Percentiles rank a stretch among this genome's conserved stretches.
These are phyloP conservation scores for Trichechus manatus DNA, from an alignment of 2,113 vertebrate genomes.

Conservation along the genomic window DNA sequence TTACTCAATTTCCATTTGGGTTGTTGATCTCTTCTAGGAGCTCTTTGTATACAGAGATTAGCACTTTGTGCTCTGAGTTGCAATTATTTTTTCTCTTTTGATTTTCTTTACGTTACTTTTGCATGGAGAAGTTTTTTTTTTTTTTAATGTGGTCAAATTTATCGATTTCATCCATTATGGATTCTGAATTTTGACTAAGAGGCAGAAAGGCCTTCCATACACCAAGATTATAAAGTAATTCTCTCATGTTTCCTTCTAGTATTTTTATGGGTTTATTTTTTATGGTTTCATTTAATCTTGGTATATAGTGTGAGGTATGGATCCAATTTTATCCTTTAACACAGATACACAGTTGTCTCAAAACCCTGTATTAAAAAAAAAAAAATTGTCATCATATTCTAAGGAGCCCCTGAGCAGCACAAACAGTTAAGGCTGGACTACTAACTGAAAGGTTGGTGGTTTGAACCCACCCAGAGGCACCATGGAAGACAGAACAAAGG, in stretches of 20 bases:
- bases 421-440: neutral
- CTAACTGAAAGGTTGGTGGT: neutral
- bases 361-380: neutral
- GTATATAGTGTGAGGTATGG: neutral
- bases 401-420: neutral
- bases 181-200: constrained; percentile 55
- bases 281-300: neutral
- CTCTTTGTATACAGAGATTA: constrained; percentile 65
- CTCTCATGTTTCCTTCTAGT: constrained; percentile 33
- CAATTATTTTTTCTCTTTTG: constrained; percentile 14
- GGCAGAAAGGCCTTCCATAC: neutral
- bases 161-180: constrained; percentile 43
- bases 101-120: constrained; percentile 34
- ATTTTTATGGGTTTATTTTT: constrained; percentile 26
- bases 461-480: neutral
- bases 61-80: neutral
- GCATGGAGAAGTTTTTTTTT: neutral
- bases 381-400: neutral
- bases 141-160: constrained; percentile 5
- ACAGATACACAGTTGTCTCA: neutral
- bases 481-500: neutral
- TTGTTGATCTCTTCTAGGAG: neutral
- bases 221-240: constrained; percentile 46
- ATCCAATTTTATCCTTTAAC: neutral
- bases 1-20: constrained; percentile 53